phyloP scores from a whole-genome alignment of 1,140 invertebrate species.

The Marisa cornuarietis region DNA sequence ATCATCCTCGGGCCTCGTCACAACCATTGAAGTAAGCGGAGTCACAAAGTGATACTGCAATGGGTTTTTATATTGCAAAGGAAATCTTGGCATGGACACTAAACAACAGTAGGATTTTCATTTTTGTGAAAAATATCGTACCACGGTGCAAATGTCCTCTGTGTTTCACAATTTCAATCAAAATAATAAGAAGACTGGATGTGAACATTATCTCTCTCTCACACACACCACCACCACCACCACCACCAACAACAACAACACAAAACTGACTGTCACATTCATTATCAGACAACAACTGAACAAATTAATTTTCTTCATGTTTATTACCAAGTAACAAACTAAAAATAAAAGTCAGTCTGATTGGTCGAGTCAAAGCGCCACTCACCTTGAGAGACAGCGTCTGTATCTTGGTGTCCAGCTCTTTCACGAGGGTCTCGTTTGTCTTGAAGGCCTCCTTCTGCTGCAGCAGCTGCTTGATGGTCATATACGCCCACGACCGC shows the following conservation, averaged over 20 bases:
- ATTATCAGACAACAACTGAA: background rate
- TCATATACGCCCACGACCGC: constrained; percentile 77
- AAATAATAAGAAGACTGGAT: background rate
- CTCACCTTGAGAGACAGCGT: constrained; percentile 51
- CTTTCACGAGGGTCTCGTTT: constrained; percentile 29
- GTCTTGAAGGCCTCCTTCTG: constrained; percentile 38
- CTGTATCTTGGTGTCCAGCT: constrained; percentile 35
- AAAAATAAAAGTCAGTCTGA: too few species aligned
- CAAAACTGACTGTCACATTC: background rate
- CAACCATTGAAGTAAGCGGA: constrained; percentile 76
- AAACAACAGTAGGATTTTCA: background rate
- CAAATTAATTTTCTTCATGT: too few species aligned
- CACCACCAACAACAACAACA: too few species aligned
- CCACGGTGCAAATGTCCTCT: too few species aligned
- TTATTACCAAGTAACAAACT: background rate
- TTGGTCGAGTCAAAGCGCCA: too few species aligned
- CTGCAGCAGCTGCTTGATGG: constrained; percentile 75
- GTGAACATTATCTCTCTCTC: too few species aligned
- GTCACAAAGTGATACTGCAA: constrained; percentile 77
- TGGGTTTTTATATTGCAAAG: background rate
- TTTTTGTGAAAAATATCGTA: background rate
- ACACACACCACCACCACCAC: too few species aligned
- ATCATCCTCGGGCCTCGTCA: constrained; percentile 72
- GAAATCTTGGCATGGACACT: background rate
- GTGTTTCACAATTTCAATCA: background rate